A percentile compares a stretch with the other conserved stretches of the same genome.
These are phyloP conservation scores for Pristiophorus japonicus DNA, from an alignment of 2,113 vertebrate genomes.

Conservation along the genomic window DNA sequence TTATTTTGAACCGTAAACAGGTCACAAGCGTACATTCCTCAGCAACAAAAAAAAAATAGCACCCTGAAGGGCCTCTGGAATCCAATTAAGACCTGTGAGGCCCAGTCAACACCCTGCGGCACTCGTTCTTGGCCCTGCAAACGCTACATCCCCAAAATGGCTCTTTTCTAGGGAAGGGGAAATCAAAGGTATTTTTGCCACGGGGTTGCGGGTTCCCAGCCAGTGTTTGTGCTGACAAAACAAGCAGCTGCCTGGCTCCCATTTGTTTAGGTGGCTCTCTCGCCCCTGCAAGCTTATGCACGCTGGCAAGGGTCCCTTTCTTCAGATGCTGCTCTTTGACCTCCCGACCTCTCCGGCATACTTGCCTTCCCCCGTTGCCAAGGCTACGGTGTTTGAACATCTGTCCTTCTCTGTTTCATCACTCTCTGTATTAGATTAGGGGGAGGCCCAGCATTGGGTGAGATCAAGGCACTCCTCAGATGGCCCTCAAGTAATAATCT, in stretches of 20 bases:
- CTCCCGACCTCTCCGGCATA: conserved; percentile 49
- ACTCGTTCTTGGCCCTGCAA: not conserved
- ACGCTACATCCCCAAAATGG: not conserved
- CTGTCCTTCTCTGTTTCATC: conserved; percentile 58
- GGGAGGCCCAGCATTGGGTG: conserved; percentile 51
- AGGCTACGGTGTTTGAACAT: conserved; percentile 57
- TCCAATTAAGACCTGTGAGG: not conserved
- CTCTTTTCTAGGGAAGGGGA: not conserved
- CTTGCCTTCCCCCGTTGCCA: conserved; percentile 53
- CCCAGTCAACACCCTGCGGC: not conserved
- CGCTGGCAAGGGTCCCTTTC: conserved; percentile 41
- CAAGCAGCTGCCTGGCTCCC: not conserved
- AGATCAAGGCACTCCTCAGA: conserved; percentile 47
- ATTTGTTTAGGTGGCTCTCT: too few relatives aligned
- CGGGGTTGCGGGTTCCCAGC: not conserved
- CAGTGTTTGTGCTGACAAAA: not conserved
- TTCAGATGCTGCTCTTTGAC: conserved; percentile 44
- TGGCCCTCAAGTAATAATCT: conserved; percentile 39
- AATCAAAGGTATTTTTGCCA: not conserved
- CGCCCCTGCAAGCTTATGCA: conserved; percentile 39
- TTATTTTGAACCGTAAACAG: not conserved
- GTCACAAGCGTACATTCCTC: not conserved
- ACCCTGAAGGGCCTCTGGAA: not conserved
- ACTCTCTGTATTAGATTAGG: conserved; percentile 53
- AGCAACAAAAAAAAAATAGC: not conserved